Evolutionary conservation across 2,113 vertebrate genomes (phyloP), one percentile per base, ranked within the genome.

Genomic region (Campylomormyrus tamandua): DNA sequence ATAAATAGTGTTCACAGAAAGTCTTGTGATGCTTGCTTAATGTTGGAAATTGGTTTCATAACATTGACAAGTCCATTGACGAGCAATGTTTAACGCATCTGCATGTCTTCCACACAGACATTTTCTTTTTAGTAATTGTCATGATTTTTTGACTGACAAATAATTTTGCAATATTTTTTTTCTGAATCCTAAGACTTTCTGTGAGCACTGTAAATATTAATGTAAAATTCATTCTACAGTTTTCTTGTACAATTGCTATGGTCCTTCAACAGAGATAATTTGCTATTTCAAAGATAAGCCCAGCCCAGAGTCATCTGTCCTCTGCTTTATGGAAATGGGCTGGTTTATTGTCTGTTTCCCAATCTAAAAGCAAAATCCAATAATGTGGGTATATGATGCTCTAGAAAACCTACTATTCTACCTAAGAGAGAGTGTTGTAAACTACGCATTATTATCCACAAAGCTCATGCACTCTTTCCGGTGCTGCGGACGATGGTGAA

Each of bases 401-500:
- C 88, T 35, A 50, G 87, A 90, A 87, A 84, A 89, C 31, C 56
- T 50, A 74, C 90, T 90, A 83, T 66, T 91, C 70, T 84, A 48
- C 48, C 77, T 84, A 52, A 10, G n/a, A 86, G 83, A 91, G 91
- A 92, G 90, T 80, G 89, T 89, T 89, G 89, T 83, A 83, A 90
- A 93, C 92, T 91, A 91, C 90, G 87, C 46, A 86, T 92, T 92
- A 93, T 92, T 91, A 92, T 91, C 90, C 74, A 83, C 80, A 88
- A 91, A 92, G 83, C 83, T 27, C 77, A 66, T 21, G 39, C 62
- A 89, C 88, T 87, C 49, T 66, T 83, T 58, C 90, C 58, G 84
- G 53, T 89, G 45, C 24, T 35, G 35, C 10, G 77, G 19, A 89
- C 9, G n/a, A 27, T 27, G 10, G n/a, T 27, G n/a, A 11, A 27